Evolutionary conservation across 2,888 invertebrate species (phyloP).

Genomic region (Torymus auratus): DNA sequence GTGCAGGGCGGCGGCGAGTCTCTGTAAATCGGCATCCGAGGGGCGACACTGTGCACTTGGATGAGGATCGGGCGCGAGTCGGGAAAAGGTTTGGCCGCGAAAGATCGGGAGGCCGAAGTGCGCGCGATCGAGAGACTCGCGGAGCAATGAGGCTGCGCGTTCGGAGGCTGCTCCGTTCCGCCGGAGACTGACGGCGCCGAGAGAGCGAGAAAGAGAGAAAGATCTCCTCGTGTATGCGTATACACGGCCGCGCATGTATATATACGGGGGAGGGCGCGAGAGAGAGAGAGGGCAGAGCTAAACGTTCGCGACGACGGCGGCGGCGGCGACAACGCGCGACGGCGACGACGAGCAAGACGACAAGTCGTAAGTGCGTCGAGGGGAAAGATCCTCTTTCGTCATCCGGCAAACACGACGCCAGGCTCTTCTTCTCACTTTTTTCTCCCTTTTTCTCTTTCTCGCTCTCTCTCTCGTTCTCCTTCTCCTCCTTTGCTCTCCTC

Average conservation of each 20-base stretch:
- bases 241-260: too few species aligned
- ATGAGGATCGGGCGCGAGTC: too few species aligned
- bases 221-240: too few species aligned
- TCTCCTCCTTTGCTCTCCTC: background rate
- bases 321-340: slow-evolving; percentile 19
- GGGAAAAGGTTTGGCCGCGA: too few species aligned
- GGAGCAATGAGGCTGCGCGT: slow-evolving; percentile 20
- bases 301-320: slow-evolving; percentile 16
- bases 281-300: background rate
- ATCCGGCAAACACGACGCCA: slow-evolving; percentile 40
- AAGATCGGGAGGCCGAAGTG: too few species aligned
- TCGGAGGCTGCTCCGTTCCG: background rate
- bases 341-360: slow-evolving; percentile 2
- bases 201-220: background rate
- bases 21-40: too few species aligned
- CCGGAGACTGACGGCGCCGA: slow-evolving; percentile 37
- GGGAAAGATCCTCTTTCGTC: slow-evolving; percentile 58
- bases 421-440: slow-evolving; percentile 44
- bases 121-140: slow-evolving; percentile 4
- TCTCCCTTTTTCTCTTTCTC: slow-evolving; percentile 23
- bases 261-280: too few species aligned
- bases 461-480: background rate
- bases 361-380: background rate
- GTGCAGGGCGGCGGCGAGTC: too few species aligned
- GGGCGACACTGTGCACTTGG: too few species aligned